phyloP scores from a whole-genome alignment of 2,113 vertebrate genomes.

The Chionis minor region DNA sequence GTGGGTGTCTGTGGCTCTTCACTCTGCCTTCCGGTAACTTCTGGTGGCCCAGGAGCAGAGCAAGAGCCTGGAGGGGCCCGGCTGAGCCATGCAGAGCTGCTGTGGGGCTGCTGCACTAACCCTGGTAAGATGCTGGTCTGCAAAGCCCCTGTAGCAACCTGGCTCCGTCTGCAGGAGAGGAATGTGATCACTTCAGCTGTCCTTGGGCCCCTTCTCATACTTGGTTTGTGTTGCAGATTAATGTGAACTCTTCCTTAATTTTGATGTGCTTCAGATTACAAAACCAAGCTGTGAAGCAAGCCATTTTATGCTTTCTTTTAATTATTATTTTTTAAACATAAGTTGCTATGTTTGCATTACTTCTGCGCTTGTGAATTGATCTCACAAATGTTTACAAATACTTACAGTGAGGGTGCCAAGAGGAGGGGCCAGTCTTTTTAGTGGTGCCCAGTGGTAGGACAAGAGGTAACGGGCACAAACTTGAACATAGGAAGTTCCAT shows the following conservation, averaged over 20 bases:
- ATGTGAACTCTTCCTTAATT: neutral
- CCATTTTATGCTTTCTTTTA: neutral
- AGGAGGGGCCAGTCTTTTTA: too few relatives aligned
- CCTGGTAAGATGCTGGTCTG: rapidly evolving
- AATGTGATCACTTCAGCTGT: neutral
- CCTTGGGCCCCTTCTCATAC: neutral
- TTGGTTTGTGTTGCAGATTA: neutral
- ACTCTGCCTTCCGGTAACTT: neutral
- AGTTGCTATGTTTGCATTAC: neutral
- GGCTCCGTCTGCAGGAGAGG: neutral
- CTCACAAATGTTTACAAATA: too few relatives aligned
- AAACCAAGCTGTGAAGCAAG: neutral
- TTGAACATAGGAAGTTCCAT: too few relatives aligned
- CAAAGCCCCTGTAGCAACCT: neutral
- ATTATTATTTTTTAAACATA: neutral
- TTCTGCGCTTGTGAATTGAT: neutral
- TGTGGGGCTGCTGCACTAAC: neutral
- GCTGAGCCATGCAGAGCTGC: neutral
- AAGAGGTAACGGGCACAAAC: too few relatives aligned
- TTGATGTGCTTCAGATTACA: neutral
- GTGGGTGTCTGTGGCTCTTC: neutral
- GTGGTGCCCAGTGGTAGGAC: too few relatives aligned
- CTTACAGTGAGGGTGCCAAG: too few relatives aligned
- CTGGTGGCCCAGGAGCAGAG: neutral
- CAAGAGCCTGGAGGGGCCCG: neutral